Base-by-base conservation (phyloP, 2,888 invertebrate species). In the Nipponacmea schrenckii region DNA sequence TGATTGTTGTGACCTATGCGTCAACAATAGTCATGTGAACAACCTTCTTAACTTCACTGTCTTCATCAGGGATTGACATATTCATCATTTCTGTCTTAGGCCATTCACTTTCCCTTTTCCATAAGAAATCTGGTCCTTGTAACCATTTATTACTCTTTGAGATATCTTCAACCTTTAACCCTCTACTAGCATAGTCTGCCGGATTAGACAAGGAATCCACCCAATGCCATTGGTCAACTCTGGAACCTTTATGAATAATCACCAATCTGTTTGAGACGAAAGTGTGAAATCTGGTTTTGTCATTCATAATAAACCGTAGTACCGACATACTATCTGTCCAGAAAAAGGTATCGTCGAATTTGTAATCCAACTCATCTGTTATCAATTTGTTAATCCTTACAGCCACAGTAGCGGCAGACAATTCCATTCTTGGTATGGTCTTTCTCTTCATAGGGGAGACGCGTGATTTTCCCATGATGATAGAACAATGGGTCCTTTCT, bases 281-380 rank as follows among this genome's bases (percentile, higher is more conserved):
- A 17, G 70, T 70, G 24, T 31, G 44, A 31, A 70, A 70, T 17
- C 70, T 24, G 2, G 70, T 46, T 17, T 15, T 24, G 48, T 70
- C 46, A 39, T 69, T 69, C 15, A 5, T 20, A 46, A 64, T 45
- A 24, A 63, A 62, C 27, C 70, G 17, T 62, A 56, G 39, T 46
- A 46, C 45, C 15, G 75, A 66, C 20, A 45, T 69, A n/a, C 68
- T 71, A 63, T 79, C 77, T 39, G 77, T 74, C 72, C 66, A 77
- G 50, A 73, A 78, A 15, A 46, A 46, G 1, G 73, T 27, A 27
- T 65, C 31, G 7, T 64, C 26, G 26, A 44, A 24, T 10, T 64
- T 20, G 46, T 67, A 68, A 17, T 71, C 67, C 8, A 73, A 45
- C 48, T 75, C 73, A 56, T 62, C 15, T n/a, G 67, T 24, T 44